Percentiles rank a stretch among this genome's conserved stretches.
phyloP scores from a whole-genome alignment of 2,888 invertebrate genomes.

The Drosophila limbata region DNA sequence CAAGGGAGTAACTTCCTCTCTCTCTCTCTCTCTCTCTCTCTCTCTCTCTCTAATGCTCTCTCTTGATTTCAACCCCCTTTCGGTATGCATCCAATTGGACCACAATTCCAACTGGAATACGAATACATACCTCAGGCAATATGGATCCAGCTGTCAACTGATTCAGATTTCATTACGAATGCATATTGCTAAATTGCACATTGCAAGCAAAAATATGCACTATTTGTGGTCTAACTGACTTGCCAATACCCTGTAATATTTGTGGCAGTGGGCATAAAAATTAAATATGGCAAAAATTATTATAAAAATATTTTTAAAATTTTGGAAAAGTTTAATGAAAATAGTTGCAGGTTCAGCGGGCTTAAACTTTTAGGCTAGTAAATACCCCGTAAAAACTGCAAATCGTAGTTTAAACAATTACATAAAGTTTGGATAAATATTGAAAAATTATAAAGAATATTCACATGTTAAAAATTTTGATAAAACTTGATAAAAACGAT shows the following conservation, averaged over 20 bases:
- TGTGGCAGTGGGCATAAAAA: neutral
- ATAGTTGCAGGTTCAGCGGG: no score
- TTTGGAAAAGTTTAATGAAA: no score
- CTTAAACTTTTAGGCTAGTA: no score
- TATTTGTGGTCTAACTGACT: neutral
- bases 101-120: conserved; percentile 29
- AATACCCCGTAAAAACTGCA: no score
- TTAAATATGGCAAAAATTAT: neutral
- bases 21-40: neutral
- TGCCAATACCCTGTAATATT: neutral
- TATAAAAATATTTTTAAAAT: neutral
- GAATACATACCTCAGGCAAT: conserved; percentile 2
- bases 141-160: conserved; percentile 10
- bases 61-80: conserved; percentile 30
- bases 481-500: no score
- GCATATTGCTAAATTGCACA: conserved; percentile 20
- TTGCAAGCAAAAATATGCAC: neutral
- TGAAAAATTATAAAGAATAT: no score
- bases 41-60: neutral
- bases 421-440: no score
- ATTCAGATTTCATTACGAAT: conserved; percentile 33
- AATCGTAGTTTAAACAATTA: no score
- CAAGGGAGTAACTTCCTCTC: conserved; percentile 6
- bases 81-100: conserved; percentile 40
- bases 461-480: no score